Evolutionary conservation across 2,888 invertebrate genomes (phyloP).

Genomic region (Sesamia inferens): DNA sequence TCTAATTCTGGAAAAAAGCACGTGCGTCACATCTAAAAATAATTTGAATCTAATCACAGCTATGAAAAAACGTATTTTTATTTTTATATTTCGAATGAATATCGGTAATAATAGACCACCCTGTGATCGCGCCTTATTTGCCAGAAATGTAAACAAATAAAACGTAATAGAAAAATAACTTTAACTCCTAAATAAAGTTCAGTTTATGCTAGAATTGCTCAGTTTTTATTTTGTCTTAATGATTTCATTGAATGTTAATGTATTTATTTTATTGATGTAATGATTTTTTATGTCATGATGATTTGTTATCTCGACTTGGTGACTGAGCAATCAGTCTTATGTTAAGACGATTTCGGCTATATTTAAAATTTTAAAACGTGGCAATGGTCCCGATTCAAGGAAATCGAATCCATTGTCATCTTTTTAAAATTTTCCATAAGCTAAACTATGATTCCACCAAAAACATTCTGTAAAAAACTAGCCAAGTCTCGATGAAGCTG

Average conservation of each 20-base stretch:
- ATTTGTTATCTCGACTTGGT: not conserved
- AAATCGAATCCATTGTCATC: too few species aligned
- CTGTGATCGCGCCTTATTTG: too few species aligned
- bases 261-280: not conserved
- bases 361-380: too few species aligned
- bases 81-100: not conserved
- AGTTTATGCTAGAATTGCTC: not conserved
- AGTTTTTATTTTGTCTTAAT: not conserved
- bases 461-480: too few species aligned
- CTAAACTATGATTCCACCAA: too few species aligned
- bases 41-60: not conserved
- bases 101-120: not conserved
- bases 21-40: not conserved
- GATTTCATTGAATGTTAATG: not conserved
- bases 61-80: not conserved
- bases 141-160: too few species aligned
- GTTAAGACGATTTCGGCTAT: not conserved
- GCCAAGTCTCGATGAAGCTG: too few species aligned
- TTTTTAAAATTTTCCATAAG: too few species aligned
- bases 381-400: too few species aligned
- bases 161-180: too few species aligned
- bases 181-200: too few species aligned
- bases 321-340: not conserved
- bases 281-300: not conserved
- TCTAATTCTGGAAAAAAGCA: constrained; percentile 21